Percentiles rank a stretch among this genome's conserved stretches.
phyloP scores from a whole-genome alignment of 2,888 invertebrate genomes.

The Drosophila putrida region DNA sequence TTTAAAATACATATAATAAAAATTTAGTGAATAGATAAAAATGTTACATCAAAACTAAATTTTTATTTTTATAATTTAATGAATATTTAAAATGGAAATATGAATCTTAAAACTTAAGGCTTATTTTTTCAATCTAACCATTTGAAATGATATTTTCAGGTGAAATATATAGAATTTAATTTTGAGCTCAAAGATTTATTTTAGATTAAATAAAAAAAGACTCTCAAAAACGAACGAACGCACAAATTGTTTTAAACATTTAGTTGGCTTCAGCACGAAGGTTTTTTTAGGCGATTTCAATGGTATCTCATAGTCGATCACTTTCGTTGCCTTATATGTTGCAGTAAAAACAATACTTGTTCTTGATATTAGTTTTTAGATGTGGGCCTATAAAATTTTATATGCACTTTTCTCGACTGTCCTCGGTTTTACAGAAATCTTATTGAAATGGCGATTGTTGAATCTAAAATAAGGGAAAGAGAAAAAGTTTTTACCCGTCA shows the following conservation, averaged over 20 bases:
- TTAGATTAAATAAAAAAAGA: no score
- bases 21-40: not conserved
- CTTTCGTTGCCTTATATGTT: not conserved
- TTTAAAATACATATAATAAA: not conserved
- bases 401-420: slow-evolving; percentile 42
- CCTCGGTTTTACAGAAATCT: slow-evolving; percentile 4
- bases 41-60: no score
- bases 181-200: no score
- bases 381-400: slow-evolving; percentile 60
- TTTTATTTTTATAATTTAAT: no score
- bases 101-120: no score
- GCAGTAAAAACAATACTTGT: slow-evolving; percentile 11
- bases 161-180: no score
- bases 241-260: no score
- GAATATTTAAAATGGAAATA: no score
- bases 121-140: no score
- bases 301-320: not conserved
- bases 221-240: no score
- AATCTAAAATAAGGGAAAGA: not conserved
- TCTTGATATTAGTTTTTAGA: slow-evolving; percentile 46
- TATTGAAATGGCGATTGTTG: slow-evolving; percentile 17
- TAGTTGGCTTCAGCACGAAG: no score
- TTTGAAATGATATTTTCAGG: no score
- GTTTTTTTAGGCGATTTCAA: not conserved
- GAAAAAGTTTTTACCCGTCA: slow-evolving; percentile 45